A percentile compares a stretch with the other conserved stretches of the same genome.
Conservation (phyloP, 2,888 invertebrate species). For the Ptychoptera contaminata region DNA sequence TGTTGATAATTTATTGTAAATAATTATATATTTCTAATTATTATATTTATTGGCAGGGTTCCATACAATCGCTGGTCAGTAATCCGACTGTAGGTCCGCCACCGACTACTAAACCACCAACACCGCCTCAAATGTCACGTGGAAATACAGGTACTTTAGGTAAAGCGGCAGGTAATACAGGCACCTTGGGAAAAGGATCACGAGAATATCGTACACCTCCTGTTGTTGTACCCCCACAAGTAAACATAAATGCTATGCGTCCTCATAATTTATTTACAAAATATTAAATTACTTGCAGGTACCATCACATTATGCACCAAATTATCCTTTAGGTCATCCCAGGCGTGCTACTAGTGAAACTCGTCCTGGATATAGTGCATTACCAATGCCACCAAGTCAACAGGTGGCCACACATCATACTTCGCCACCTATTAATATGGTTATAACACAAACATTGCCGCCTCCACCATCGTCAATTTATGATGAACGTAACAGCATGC, state of each 20-base stretch:
- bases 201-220: conserved; percentile 90
- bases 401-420: conserved; percentile 33
- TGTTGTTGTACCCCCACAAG: conserved; percentile 89
- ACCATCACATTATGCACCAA: conserved; percentile 93
- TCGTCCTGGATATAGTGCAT: conserved; percentile 71
- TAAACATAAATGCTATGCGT: neutral
- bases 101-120: conserved; percentile 89
- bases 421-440: conserved; percentile 38
- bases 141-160: conserved; percentile 32
- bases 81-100: conserved; percentile 63
- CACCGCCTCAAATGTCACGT: conserved; percentile 58
- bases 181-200: conserved; percentile 51
- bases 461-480: conserved; percentile 48
- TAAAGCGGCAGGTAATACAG: conserved; percentile 28
- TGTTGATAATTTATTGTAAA: neutral
- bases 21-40: neutral
- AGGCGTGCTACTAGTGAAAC: conserved; percentile 41
- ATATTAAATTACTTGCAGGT: conserved; percentile 19
- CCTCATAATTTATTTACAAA: neutral
- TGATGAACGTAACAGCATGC: conserved; percentile 57
- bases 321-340: conserved; percentile 75
- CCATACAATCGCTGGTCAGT: conserved; percentile 33
- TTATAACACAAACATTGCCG: conserved; percentile 78
- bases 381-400: conserved; percentile 48
- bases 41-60: conserved; percentile 22